These are phyloP conservation scores for Lonchura striata DNA, from an alignment of 2,113 vertebrate species.

Conservation along the genomic window DNA sequence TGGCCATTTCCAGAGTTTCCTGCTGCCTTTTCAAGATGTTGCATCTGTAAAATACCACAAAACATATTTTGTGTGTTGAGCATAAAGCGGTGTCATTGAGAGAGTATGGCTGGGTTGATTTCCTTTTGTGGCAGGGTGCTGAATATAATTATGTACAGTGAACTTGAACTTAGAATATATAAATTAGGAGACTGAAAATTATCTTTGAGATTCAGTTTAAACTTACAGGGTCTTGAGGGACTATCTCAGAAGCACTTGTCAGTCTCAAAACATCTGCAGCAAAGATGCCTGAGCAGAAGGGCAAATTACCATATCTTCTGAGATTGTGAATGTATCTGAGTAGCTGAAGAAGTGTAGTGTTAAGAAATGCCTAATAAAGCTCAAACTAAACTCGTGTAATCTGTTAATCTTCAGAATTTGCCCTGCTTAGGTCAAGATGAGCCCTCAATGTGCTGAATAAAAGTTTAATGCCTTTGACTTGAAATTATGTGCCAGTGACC, in stretches of 20 bases:
- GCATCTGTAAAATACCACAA: background rate
- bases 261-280: conserved; percentile 42
- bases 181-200: conserved; percentile 24
- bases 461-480: conserved; percentile 11
- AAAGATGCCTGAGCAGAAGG: conserved; percentile 23
- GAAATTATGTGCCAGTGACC: conserved; percentile 26
- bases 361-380: conserved; percentile 25
- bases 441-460: background rate
- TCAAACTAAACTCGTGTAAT: background rate
- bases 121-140: background rate
- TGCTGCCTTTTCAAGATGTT: background rate
- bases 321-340: background rate
- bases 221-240: background rate
- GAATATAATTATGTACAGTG: conserved; percentile 10
- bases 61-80: background rate
- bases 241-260: conserved; percentile 7
- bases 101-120: background rate
- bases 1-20: background rate
- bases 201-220: conserved; percentile 42
- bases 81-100: background rate
- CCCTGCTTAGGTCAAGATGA: background rate
- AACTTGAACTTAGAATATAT: conserved; percentile 25
- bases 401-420: background rate
- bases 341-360: background rate
- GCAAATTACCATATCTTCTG: conserved; percentile 26